A percentile compares a stretch with the other conserved stretches of the same genome.
Conservation (phyloP, 2,113 vertebrate genomes). For the Oryzias javanicus region DNA sequence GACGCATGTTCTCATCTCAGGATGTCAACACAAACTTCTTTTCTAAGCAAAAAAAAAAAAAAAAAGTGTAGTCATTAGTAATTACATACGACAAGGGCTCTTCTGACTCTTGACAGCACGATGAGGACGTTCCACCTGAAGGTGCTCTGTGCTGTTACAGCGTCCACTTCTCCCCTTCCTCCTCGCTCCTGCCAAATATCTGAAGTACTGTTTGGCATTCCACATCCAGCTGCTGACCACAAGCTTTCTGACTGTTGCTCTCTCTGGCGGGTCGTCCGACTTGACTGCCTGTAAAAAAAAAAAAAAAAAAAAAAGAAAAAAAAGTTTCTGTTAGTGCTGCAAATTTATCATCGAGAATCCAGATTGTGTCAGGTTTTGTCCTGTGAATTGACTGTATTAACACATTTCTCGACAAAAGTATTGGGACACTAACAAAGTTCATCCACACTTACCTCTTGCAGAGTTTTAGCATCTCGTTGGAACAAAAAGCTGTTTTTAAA, state of each 20-base stretch:
- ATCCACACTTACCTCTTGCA: no score
- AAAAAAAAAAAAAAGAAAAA: not conserved
- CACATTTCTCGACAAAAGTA: no score
- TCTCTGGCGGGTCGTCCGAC: slow-evolving; percentile 15
- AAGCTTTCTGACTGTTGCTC: slow-evolving; percentile 20
- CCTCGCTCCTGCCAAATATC: slow-evolving; percentile 29
- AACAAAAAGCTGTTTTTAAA: no score
- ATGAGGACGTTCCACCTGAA: slow-evolving; percentile 35
- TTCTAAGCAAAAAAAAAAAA: slow-evolving; percentile 26
- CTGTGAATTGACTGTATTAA: slow-evolving; percentile 3
- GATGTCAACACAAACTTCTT: slow-evolving; percentile 46
- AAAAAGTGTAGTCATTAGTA: slow-evolving; percentile 26
- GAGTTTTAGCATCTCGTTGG: no score
- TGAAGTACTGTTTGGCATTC: slow-evolving; percentile 16
- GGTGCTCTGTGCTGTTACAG: slow-evolving; percentile 20
- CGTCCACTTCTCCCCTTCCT: no score
- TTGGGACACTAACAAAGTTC: no score
- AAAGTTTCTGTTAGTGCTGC: slow-evolving; percentile 33
- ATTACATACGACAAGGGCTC: slow-evolving; percentile 61
- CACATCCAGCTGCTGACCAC: slow-evolving; percentile 30
- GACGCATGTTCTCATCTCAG: slow-evolving; percentile 70
- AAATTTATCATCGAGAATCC: slow-evolving; percentile 19
- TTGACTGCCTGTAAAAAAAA: slow-evolving; percentile 11
- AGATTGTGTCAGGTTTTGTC: slow-evolving; percentile 32
- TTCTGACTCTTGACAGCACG: slow-evolving; percentile 51